phyloP scores from a whole-genome alignment of 2,113 vertebrate genomes.

The Cryptomyrus ogoouensis region DNA sequence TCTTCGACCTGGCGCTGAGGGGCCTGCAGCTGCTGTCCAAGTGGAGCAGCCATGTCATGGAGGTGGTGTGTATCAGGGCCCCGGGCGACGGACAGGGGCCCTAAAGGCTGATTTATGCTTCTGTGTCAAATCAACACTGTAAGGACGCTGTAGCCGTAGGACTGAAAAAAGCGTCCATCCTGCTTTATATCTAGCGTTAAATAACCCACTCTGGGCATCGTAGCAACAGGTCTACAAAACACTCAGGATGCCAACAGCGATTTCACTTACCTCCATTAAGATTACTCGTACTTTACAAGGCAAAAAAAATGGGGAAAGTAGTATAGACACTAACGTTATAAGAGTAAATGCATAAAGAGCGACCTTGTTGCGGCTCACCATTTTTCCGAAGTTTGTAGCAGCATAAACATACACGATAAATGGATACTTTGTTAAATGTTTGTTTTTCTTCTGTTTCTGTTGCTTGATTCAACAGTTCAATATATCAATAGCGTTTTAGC shows the following conservation, averaged over 20 bases:
- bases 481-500: neutral
- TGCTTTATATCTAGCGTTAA: neutral
- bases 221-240: neutral
- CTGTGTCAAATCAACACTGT: neutral
- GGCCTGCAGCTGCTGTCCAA: slow-evolving; percentile 95
- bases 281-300: neutral
- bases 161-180: neutral
- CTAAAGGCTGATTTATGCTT: neutral
- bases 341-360: neutral
- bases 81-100: neutral
- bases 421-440: neutral
- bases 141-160: neutral
- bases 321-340: neutral
- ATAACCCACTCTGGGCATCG: neutral
- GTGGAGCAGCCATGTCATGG: slow-evolving; percentile 99
- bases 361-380: neutral
- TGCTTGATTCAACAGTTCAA: too few species aligned
- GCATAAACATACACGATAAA: neutral
- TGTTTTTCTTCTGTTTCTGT: neutral
- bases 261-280: neutral
- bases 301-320: neutral
- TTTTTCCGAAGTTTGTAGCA: neutral
- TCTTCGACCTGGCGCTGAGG: slow-evolving; percentile 88
- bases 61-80: slow-evolving; percentile 71
- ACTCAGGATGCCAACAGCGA: neutral